Evolutionary conservation across 2,797 vertebrate species (phyloP), one percentile per base, ranked within the genome.

Genomic region (Syndactyla subalaris): DNA sequence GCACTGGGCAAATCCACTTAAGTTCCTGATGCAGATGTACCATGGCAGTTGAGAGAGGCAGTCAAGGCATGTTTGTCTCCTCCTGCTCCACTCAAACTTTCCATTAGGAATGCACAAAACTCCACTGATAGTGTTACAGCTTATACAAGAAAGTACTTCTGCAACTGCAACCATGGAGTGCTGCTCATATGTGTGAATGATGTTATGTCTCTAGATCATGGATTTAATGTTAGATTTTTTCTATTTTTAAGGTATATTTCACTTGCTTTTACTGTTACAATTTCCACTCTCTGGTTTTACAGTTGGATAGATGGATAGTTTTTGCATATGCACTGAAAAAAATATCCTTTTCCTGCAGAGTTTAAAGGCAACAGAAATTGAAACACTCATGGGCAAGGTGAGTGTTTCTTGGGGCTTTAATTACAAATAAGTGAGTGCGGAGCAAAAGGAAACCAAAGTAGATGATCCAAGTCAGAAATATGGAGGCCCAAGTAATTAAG

Each of bases 1-100:
- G 87, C n/a, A 98, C 98, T 2, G 48, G 96, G 51, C 97, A 91
- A 12, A 98, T 88, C 3, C 97, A 97, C 90, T 97, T 97, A 89
- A 96, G 96, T 68, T 65, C 78, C 14, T 30, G 46, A 12, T 85
- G 87, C 2, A 89, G 68, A 1, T 66, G 1, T 34, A 54, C 92
- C 92, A 18, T 68, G 52, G 48, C 92, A 89, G 54, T 84, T 97
- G 86, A 96, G 97, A 61, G 96, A 89, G 23, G 62, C 8, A 67
- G 66, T 46, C 19, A 55, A 68, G 65, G 26, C 11, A 46, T 29
- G 22, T 14, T 89, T 30, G 43, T 23, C 38, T 92, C 5, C 83
- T 34, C 12, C 34, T 29, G 8, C 63, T 75, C 66, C 86, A 16
- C 49, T 84, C 27, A n/a, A 43, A 54, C 20, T 43, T 92, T 34